Percentiles rank a stretch among this genome's conserved stretches.
Evolutionary conservation across 2,888 invertebrate genomes (phyloP).

Genomic region (Oithona nana): DNA sequence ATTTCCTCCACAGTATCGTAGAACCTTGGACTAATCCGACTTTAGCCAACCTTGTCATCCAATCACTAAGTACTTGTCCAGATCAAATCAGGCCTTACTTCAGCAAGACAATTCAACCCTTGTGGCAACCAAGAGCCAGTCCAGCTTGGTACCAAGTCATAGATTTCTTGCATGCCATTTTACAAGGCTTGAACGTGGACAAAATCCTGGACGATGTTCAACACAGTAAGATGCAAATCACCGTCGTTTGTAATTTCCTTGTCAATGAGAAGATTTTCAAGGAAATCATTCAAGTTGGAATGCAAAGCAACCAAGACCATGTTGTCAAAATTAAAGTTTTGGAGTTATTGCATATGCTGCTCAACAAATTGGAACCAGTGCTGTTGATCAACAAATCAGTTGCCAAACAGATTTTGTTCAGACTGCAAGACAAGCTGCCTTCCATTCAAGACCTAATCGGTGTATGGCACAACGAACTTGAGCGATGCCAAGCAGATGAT

Average conservation of each 20-base stretch:
- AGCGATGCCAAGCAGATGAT: background rate
- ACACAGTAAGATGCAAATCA: background rate
- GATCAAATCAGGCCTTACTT: slow-evolving; percentile 11
- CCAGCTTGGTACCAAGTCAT: background rate
- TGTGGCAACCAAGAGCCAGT: background rate
- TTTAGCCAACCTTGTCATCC: background rate
- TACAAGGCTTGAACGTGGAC: background rate
- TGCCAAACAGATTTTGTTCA: background rate
- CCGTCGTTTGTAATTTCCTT: background rate
- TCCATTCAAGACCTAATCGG: background rate
- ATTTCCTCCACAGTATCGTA: background rate
- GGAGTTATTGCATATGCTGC: background rate
- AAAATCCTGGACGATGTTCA: background rate
- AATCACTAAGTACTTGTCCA: background rate
- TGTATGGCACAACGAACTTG: background rate
- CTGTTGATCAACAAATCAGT: background rate
- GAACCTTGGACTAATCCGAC: background rate
- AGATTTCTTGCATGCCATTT: background rate
- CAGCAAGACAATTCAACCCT: background rate
- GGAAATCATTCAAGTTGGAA: background rate
- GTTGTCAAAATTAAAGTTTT: slow-evolving; percentile 2
- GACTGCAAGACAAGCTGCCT: slow-evolving; percentile 1
- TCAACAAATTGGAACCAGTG: background rate
- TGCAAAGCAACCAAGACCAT: background rate
- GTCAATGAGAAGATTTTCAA: background rate